phyloP scores from a whole-genome alignment of 1,140 invertebrate genomes.

The Trichonephila inaurata region DNA sequence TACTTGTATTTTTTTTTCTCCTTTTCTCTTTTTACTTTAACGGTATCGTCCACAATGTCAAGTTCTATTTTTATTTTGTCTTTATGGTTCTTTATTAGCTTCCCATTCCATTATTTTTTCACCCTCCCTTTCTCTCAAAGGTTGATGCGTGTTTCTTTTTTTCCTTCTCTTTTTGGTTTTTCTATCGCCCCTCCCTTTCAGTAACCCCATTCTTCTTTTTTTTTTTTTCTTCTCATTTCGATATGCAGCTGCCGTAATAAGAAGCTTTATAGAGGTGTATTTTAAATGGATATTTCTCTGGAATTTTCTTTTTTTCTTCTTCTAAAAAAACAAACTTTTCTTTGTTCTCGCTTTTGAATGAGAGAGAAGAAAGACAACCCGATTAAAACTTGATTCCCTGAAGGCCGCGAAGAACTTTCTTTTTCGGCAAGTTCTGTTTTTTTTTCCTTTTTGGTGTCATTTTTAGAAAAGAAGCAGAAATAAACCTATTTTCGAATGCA shows the following conservation, averaged over 20 bases:
- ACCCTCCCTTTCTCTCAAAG: background rate
- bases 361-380: slow-evolving; percentile 31
- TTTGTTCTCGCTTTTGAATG: slow-evolving; percentile 55
- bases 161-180: background rate
- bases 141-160: background rate
- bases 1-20: background rate
- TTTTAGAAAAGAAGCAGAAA: slow-evolving; percentile 14
- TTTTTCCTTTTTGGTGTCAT: background rate
- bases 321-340: background rate
- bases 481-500: slow-evolving; percentile 6
- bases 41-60: slow-evolving; percentile 15
- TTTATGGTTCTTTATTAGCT: slow-evolving; percentile 12
- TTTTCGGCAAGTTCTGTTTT: background rate
- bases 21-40: background rate
- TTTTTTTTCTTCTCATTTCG: background rate
- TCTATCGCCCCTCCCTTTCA: background rate
- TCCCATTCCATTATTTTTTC: slow-evolving; percentile 5
- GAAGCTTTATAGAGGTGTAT: slow-evolving; percentile 36
- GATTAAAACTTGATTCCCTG: slow-evolving; percentile 60
- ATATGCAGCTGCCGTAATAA: slow-evolving; percentile 35
- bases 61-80: slow-evolving; percentile 17
- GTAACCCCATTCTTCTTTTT: background rate
- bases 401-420: slow-evolving; percentile 35
- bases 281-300: slow-evolving; percentile 29
- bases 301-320: slow-evolving; percentile 20